These are phyloP conservation scores for Pleuronectes platessa DNA, from an alignment of 2,113 vertebrate genomes.

Conservation along the genomic window DNA sequence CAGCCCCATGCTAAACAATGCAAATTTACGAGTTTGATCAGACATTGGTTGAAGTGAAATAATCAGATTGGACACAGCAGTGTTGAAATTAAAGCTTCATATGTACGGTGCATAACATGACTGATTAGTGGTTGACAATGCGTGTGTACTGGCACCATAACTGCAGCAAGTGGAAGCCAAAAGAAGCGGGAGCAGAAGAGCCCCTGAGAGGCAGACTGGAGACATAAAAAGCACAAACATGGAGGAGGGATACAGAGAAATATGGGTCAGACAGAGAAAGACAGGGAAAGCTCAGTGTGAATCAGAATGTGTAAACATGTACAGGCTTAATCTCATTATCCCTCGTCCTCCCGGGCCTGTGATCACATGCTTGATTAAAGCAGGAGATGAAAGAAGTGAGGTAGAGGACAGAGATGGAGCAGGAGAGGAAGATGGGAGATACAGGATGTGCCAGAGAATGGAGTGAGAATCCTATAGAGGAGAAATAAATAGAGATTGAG, in stretches of 20 bases:
- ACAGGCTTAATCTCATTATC: constrained; percentile 78
- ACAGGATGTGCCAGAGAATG: not conserved
- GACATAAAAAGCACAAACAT: constrained; percentile 51
- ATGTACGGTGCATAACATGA: constrained; percentile 3
- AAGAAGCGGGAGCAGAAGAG: constrained; percentile 13
- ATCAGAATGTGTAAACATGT: constrained; percentile 78
- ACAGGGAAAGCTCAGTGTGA: constrained; percentile 65
- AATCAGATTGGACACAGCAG: constrained; percentile 22
- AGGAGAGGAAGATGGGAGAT: constrained; percentile 17
- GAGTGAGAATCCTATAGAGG: not conserved
- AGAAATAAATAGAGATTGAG: not conserved
- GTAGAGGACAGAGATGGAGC: constrained; percentile 21
- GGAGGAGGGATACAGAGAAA: constrained; percentile 57
- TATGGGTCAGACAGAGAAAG: constrained; percentile 75
- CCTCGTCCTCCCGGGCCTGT: constrained; percentile 52
- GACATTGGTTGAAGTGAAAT: constrained; percentile 8
- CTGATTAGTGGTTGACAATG: constrained; percentile 35
- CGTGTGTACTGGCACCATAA: not conserved
- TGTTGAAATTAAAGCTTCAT: constrained; percentile 13
- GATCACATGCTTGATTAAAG: constrained; percentile 70
- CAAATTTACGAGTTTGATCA: not conserved
- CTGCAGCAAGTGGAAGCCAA: constrained; percentile 25
- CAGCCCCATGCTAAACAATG: not conserved
- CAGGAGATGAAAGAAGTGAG: constrained; percentile 55
- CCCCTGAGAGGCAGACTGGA: constrained; percentile 32